Evolutionary conservation across 2,888 invertebrate genomes (phyloP).

Genomic region (Aporophyla nigra): DNA sequence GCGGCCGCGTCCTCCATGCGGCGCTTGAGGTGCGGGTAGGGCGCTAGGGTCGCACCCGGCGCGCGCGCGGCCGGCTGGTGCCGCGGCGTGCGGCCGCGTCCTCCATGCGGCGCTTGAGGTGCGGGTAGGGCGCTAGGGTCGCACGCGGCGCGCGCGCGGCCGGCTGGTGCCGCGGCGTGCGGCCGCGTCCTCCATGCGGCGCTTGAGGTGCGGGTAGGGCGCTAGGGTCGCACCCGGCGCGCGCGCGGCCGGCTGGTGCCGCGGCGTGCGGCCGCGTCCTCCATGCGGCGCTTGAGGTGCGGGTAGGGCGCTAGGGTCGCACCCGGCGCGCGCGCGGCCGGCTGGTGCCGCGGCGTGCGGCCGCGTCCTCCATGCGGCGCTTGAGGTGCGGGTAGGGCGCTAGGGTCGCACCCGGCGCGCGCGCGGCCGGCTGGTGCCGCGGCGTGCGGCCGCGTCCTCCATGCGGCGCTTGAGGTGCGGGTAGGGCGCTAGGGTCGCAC

Average conservation of each 20-base stretch:
- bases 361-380: not conserved
- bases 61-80: too few relatives aligned
- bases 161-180: too few relatives aligned
- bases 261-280: not conserved
- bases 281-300: not conserved
- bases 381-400: not conserved
- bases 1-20: too few relatives aligned
- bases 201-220: not conserved
- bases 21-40: too few relatives aligned
- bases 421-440: not conserved
- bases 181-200: not conserved
- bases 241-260: not conserved
- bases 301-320: constrained; percentile 8
- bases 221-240: not conserved
- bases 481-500: constrained; percentile 5
- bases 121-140: not conserved
- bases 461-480: not conserved
- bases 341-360: not conserved
- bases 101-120: not conserved
- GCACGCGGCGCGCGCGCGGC: not conserved
- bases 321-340: not conserved
- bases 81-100: not conserved
- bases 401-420: not conserved
- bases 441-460: not conserved
- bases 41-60: too few relatives aligned